Evolutionary conservation across 2,888 invertebrate species (phyloP), one percentile per base, ranked within the genome.

Genomic region (Neuroscelio doddi): DNA sequence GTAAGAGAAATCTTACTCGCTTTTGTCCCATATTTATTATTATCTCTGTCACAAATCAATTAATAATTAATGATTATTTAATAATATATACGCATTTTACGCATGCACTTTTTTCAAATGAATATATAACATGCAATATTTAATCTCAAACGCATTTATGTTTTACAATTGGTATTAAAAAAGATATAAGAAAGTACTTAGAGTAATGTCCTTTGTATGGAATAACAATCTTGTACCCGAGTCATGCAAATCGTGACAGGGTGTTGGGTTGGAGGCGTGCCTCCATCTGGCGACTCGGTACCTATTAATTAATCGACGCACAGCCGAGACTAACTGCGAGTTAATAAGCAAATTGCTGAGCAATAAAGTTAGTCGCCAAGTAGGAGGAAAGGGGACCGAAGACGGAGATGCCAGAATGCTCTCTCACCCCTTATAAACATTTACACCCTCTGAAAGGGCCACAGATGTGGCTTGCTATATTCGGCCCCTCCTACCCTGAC

Each of bases 321-420:
- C 77, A 79, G 78, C 78, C 80, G 80, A 82, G 77, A 79, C 84
- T 83, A 83, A 83, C 81, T 82, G 81, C 81, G 79, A 84, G 82
- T 84, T 84, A 84, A 84, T 84, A 84, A 84, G 84, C 83, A 84
- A 84, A 84, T 84, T 84, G 84, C 80, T 76, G 76, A 76, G 83
- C 82, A 80, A 84, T 84, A 84, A 82, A 82, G 80, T 81, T 78
- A 76, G 76, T 66, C 66, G 74, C 73, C 70, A 70, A 76, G 73
- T 68, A 67, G 44, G 44, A 45, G 41, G 56, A 63, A 53, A 51
- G 66, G 46, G 65, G 62, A 50, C 41, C 59, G 57, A 67, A 62
- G 64, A 71, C 70, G 55, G 69, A 64, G 67, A 69, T 63, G 65
- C 65, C 65, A 39, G 59, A 59, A 65, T 51, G 70, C 71, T 69